Percentiles rank a stretch among this genome's conserved stretches.
These are phyloP conservation scores for Anser brachyrhynchus DNA, from an alignment of 2,113 vertebrate species.

Conservation along the genomic window DNA sequence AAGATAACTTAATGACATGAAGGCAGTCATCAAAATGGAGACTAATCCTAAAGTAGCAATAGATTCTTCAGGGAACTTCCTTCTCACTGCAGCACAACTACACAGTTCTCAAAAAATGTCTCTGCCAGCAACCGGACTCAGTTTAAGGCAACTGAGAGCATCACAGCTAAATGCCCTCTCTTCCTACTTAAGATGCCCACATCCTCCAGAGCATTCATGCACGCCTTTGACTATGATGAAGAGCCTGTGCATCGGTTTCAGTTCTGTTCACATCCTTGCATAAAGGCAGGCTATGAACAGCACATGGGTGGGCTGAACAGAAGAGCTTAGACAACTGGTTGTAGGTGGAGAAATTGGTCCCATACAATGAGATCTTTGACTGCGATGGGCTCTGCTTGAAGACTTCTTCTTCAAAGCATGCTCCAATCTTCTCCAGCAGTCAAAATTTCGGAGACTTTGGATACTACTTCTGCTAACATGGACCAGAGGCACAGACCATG, in stretches of 20 bases:
- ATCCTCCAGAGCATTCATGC: background rate
- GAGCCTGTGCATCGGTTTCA: background rate
- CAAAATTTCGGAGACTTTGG: background rate
- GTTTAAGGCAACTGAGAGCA: background rate
- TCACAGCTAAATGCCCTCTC: background rate
- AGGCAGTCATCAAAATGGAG: background rate
- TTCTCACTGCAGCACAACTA: background rate
- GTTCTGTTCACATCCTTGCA: background rate
- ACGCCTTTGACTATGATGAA: background rate
- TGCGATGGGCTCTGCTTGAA: background rate
- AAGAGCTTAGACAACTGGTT: background rate
- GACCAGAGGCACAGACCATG: background rate
- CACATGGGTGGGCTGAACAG: background rate
- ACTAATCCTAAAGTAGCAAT: background rate
- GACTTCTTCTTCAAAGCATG: background rate
- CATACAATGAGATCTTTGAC: background rate
- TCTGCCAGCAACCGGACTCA: background rate
- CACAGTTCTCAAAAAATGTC: background rate
- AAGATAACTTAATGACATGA: background rate
- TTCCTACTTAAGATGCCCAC: background rate
- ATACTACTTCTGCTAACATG: background rate
- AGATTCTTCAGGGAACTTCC: background rate
- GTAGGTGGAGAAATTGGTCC: background rate
- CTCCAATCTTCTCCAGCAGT: background rate
- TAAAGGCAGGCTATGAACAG: background rate